Percentiles rank a stretch among this genome's conserved stretches.
These are phyloP conservation scores for Capromys pilorides DNA, from an alignment of 2,797 vertebrate species.

Conservation along the genomic window DNA sequence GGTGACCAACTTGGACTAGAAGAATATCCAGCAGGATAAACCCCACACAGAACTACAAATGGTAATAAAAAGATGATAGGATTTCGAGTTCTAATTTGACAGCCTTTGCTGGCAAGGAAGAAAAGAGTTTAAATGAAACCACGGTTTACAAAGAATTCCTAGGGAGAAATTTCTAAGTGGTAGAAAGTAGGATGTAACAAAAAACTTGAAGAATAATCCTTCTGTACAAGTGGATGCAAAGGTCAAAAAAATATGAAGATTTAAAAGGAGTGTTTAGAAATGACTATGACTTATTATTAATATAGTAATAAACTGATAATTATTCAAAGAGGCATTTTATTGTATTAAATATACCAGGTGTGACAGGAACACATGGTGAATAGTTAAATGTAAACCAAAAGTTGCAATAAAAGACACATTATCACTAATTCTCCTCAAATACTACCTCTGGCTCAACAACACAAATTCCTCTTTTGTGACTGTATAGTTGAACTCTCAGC, in stretches of 20 bases:
- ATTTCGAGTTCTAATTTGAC: neutral
- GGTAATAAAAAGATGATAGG: neutral
- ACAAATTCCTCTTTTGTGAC: neutral
- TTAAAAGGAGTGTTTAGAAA: neutral
- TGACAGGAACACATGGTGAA: neutral
- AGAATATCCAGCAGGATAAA: neutral
- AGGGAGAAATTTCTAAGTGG: neutral
- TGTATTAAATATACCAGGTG: neutral
- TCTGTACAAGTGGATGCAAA: neutral
- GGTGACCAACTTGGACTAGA: neutral
- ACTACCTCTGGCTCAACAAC: neutral
- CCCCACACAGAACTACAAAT: neutral
- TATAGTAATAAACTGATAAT: neutral
- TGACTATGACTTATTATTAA: neutral
- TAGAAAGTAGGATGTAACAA: constrained; percentile 29
- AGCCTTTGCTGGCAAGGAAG: neutral
- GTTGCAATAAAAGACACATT: neutral
- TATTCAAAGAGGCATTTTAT: constrained; percentile 14
- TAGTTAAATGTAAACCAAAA: neutral
- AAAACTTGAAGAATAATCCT: neutral
- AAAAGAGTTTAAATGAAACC: neutral
- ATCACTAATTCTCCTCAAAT: neutral
- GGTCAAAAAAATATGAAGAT: neutral
- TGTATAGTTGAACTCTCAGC: neutral
- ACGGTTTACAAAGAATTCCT: neutral